Evolutionary conservation across 2,797 vertebrate species (phyloP), one percentile per base, ranked within the genome.

Genomic region (Lemur catta): DNA sequence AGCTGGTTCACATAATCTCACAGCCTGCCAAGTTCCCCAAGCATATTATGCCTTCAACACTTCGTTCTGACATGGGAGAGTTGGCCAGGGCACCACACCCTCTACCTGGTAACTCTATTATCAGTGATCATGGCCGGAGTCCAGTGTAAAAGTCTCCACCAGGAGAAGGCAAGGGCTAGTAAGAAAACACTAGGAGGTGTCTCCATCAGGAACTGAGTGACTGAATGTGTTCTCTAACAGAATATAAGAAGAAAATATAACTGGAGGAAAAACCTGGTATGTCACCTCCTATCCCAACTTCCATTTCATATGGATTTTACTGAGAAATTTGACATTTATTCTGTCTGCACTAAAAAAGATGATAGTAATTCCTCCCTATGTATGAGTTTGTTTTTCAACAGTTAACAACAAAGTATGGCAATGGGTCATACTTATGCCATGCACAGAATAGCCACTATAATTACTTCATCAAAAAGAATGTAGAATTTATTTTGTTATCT

Each of bases 291-390:
- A 95, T 63, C 67, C 52, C 50, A 74, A 91, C 18, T 87, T 96
- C 89, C 65, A 94, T 89, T 89, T 93, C 89, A 76, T 38, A 46
- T n/a, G 65, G 28, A 97, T 96, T 97, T 91, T 38, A 95, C 87
- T 59, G 59, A 93, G 65, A 95, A 91, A 93, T 63, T 22, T 96
- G 85, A 92, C 88, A 94, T 78, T 95, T 63, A 87, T 59, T 95
- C 74, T 95, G 81, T 84, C 84, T 95, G 18, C 48, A 78, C 63
- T 84, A 79, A 85, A 89, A 94, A 93, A 79, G 75, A 84, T 30
- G 9, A 76, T 7, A 48, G 57, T 67, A 94, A 94, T 86, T 86
- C 55, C 28, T 95, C 81, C 46, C 35, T 35, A 85, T 69, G 74
- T 43, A 80, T 95, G 87, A 82, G 43, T 67, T 74, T 94, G 74